These are phyloP conservation scores for Laothoe populi DNA, from an alignment of 2,888 invertebrate species.

Conservation along the genomic window DNA sequence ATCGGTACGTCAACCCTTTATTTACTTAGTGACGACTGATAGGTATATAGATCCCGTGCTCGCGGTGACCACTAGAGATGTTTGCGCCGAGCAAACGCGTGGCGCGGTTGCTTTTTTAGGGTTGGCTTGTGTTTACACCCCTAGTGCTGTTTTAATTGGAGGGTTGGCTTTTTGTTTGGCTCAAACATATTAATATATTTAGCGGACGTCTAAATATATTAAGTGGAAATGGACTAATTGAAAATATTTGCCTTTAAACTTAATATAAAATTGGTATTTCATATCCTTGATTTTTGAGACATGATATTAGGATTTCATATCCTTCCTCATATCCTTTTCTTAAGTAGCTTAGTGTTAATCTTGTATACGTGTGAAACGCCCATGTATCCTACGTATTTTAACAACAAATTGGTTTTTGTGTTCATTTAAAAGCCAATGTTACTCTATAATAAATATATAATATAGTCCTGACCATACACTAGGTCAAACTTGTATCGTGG, in stretches of 20 bases:
- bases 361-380: no score
- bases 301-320: not conserved
- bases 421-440: no score
- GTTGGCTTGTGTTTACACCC: conserved; percentile 28
- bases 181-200: conserved; percentile 21
- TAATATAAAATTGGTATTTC: not conserved
- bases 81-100: conserved; percentile 37
- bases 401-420: no score
- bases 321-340: no score
- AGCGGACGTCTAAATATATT: conserved; percentile 5
- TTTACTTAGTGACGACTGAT: conserved; percentile 37
- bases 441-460: no score
- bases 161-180: conserved; percentile 25
- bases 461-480: no score
- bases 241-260: not conserved
- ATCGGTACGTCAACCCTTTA: conserved; percentile 32
- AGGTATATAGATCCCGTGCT: conserved; percentile 32
- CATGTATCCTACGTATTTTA: no score
- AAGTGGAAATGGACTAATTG: not conserved
- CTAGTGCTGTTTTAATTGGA: conserved; percentile 32
- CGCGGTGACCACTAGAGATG: conserved; percentile 29
- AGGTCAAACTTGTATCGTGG: no score
- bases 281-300: not conserved
- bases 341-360: no score
- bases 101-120: conserved; percentile 39